These are phyloP conservation scores for Ornithoptera alexandrae DNA, from an alignment of 2,888 invertebrate species.

Conservation along the genomic window DNA sequence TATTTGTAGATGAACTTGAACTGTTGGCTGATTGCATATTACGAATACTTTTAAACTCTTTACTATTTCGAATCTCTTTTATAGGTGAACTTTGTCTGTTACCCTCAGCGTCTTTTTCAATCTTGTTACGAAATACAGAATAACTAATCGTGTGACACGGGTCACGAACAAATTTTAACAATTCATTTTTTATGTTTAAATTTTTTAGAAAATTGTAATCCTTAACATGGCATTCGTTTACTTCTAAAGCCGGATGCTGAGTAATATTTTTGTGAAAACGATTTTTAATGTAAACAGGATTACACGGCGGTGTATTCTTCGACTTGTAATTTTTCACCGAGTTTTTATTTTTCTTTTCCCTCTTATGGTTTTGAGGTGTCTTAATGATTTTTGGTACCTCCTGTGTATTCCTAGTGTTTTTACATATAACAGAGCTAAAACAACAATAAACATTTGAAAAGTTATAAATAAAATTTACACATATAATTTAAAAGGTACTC, in stretches of 20 bases:
- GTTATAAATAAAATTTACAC: not conserved
- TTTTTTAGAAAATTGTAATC: not conserved
- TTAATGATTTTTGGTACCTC: conserved; percentile 36
- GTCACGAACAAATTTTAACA: conserved; percentile 46
- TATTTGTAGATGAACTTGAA: conserved; percentile 64
- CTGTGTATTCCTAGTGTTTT: conserved; percentile 42
- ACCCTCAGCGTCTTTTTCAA: conserved; percentile 41
- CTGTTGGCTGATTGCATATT: conserved; percentile 52
- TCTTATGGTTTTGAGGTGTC: conserved; percentile 26
- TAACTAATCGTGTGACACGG: conserved; percentile 44
- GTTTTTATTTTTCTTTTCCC: conserved; percentile 31
- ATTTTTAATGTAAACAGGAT: conserved; percentile 3
- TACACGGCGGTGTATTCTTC: conserved; percentile 38
- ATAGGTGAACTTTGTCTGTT: conserved; percentile 13
- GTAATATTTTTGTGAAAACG: not conserved
- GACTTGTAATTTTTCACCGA: conserved; percentile 47
- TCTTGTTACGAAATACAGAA: conserved; percentile 52
- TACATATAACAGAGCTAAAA: conserved; percentile 47
- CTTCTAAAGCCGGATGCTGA: not conserved
- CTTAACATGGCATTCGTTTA: not conserved
- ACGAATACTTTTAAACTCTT: conserved; percentile 36
- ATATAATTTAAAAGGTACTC: conserved; percentile 15
- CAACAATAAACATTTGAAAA: not conserved
- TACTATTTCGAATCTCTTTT: conserved; percentile 36
- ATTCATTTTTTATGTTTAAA: conserved; percentile 45